Conservation (phyloP, 2,888 invertebrate species). For the Dascillus cervinus region DNA sequence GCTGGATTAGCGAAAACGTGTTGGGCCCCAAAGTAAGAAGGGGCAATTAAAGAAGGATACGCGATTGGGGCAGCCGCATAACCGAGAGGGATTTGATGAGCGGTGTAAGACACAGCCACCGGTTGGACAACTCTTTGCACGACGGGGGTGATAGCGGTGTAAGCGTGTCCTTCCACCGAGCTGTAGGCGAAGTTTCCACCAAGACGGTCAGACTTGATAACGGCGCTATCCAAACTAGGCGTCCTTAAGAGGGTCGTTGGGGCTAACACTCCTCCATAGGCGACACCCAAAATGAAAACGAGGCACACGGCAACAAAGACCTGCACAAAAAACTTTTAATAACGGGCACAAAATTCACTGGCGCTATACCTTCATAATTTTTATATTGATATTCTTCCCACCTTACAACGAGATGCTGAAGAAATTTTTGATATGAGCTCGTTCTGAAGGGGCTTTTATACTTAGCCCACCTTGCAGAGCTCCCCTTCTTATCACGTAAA, state of each 20-base stretch:
- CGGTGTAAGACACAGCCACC: constrained; percentile 12
- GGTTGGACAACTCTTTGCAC: constrained; percentile 23
- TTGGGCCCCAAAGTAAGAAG: constrained; percentile 5
- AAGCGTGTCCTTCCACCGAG: constrained; percentile 46
- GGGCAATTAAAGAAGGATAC: constrained; percentile 4
- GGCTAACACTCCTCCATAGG: constrained; percentile 22
- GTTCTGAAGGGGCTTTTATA: constrained; percentile 8
- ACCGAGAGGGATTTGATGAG: constrained; percentile 13
- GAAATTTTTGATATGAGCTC: constrained; percentile 1
- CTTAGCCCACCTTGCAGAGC: constrained; percentile 5
- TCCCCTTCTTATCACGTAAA: constrained; percentile 8
- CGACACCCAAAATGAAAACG: constrained; percentile 31
- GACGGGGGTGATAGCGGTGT: constrained; percentile 41
- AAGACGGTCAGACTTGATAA: constrained; percentile 45
- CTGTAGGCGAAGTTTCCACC: constrained; percentile 51
- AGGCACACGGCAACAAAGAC: constrained; percentile 19
- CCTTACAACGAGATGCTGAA: constrained; percentile 4
- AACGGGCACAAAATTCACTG: neutral
- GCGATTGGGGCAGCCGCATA: constrained; percentile 13
- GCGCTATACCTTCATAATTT: constrained; percentile 8
- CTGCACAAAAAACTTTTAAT: constrained; percentile 13
- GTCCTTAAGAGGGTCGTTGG: constrained; percentile 35
- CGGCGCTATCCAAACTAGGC: constrained; percentile 45
- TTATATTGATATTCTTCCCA: constrained; percentile 1
- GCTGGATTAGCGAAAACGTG: constrained; percentile 11